Percentiles rank a stretch among this genome's conserved stretches.
These are phyloP conservation scores for Lathamus discolor DNA, from an alignment of 2,113 vertebrate genomes.

Conservation along the genomic window DNA sequence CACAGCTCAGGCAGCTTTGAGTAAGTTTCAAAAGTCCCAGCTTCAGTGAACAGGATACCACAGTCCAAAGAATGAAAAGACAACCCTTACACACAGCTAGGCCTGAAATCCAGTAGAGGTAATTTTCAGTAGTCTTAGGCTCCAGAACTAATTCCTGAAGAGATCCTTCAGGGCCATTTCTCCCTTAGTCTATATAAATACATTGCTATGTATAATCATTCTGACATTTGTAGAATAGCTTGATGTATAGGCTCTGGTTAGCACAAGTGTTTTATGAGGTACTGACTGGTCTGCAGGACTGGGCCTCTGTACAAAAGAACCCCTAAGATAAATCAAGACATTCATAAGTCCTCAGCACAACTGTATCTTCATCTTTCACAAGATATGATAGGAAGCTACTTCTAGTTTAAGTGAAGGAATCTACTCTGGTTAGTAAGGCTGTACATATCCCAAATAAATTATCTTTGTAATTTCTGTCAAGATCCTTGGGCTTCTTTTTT, in stretches of 20 bases:
- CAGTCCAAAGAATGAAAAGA: not conserved
- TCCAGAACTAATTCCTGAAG: not conserved
- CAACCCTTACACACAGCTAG: not conserved
- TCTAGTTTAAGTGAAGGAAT: not conserved
- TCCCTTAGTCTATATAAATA: not conserved
- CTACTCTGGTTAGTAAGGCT: not conserved
- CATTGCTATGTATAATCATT: not conserved
- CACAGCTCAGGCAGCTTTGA: not conserved
- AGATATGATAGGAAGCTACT: not conserved
- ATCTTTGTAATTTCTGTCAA: not conserved
- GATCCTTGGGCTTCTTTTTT: not conserved
- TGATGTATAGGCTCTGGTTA: not conserved
- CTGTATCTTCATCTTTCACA: not conserved
- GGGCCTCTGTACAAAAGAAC: not conserved
- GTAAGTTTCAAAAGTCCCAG: not conserved
- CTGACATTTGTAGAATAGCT: not conserved
- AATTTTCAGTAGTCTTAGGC: not conserved
- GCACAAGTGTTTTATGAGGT: not conserved
- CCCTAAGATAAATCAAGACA: not conserved
- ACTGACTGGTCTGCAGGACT: not conserved
- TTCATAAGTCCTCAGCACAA: not conserved
- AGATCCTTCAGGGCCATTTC: not conserved
- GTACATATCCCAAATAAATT: not conserved
- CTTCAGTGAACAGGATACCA: not conserved
- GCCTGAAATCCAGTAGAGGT: not conserved